Conservation (phyloP, 2,113 vertebrate species). For the Rhinopomastus cyanomelas region DNA sequence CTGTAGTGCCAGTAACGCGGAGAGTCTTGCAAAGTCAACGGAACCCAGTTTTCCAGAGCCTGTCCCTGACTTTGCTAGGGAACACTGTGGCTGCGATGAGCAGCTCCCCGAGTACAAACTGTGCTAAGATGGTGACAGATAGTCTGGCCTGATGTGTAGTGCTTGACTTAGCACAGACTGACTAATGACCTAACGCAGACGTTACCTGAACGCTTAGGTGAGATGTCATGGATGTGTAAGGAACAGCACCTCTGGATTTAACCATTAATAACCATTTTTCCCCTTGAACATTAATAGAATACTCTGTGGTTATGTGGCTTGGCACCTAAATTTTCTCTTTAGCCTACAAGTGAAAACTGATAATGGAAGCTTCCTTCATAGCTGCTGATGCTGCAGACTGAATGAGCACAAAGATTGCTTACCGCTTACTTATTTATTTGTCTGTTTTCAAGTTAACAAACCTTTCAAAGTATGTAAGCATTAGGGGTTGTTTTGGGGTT, state of each 20-base stretch:
- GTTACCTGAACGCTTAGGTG: background rate
- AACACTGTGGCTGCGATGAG: background rate
- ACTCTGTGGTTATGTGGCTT: background rate
- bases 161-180: background rate
- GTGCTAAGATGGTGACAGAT: background rate
- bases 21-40: background rate
- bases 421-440: background rate
- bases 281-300: background rate
- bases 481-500: background rate
- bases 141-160: background rate
- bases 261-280: background rate
- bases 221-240: background rate
- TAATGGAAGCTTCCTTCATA: background rate
- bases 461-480: background rate
- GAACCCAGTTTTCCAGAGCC: fast-evolving
- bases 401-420: background rate
- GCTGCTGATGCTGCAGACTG: background rate
- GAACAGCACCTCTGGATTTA: background rate
- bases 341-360: background rate
- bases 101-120: background rate
- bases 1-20: background rate
- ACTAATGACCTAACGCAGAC: background rate
- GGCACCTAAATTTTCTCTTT: background rate
- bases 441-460: background rate
- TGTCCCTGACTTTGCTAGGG: background rate